Percentiles rank a stretch among this genome's conserved stretches.
These are phyloP conservation scores for Scaptomyza pallida DNA, from an alignment of 1,140 invertebrate species.

Conservation along the genomic window DNA sequence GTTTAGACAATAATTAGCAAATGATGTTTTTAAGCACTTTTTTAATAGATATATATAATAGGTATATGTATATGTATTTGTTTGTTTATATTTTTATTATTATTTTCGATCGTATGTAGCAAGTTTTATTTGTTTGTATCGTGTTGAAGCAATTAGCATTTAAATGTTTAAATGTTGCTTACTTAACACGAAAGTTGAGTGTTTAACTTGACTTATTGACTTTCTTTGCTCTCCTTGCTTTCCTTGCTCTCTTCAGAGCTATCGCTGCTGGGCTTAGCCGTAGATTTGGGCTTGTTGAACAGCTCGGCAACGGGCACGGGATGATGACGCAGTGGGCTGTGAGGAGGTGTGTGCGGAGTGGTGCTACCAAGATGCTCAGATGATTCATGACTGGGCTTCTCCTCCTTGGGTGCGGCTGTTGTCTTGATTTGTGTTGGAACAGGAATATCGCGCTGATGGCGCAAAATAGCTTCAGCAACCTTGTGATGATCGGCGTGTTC, in stretches of 20 bases:
- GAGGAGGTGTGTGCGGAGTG: conserved; percentile 16
- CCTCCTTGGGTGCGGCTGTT: conserved; percentile 21
- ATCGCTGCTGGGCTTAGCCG: neutral
- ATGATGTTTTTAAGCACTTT: conserved; percentile 11
- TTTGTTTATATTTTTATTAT: conserved; percentile 31
- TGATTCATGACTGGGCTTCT: neutral
- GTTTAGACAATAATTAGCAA: conserved; percentile 26
- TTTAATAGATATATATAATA: conserved; percentile 1
- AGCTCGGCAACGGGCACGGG: conserved; percentile 61
- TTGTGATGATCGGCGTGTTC: neutral
- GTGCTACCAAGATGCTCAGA: neutral
- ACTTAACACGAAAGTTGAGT: conserved; percentile 8
- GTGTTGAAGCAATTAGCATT: conserved; percentile 39
- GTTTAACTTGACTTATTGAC: conserved; percentile 9
- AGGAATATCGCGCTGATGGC: conserved; percentile 60
- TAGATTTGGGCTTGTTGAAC: conserved; percentile 46
- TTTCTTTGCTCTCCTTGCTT: conserved; percentile 48
- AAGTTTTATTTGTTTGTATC: conserved; percentile 28
- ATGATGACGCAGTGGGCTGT: conserved; percentile 43
- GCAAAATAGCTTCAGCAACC: neutral
- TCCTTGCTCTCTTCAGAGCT: conserved; percentile 50
- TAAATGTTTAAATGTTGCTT: neutral
- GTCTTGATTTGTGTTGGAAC: conserved; percentile 59
- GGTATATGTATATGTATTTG: conserved; percentile 28
- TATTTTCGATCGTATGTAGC: neutral